These are phyloP conservation scores for Grus americana DNA, from an alignment of 2,113 vertebrate genomes.

Conservation along the genomic window DNA sequence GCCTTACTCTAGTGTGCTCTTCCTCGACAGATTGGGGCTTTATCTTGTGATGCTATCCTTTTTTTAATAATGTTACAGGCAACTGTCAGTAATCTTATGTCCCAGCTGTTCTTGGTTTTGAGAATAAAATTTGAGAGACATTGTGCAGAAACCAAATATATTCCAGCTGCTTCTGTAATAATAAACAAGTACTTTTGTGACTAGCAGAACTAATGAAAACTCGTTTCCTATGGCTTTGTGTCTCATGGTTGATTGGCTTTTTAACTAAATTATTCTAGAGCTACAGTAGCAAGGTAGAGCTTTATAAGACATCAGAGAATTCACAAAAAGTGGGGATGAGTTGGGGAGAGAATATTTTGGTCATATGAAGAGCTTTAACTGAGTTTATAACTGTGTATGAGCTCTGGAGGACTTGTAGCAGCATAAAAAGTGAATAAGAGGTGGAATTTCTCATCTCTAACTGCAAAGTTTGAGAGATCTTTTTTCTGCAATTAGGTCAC, in stretches of 20 bases:
- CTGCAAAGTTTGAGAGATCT: not conserved
- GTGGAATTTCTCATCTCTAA: not conserved
- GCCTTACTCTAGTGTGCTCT: not conserved
- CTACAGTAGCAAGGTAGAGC: not conserved
- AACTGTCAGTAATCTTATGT: conserved; percentile 2
- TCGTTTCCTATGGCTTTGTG: conserved; percentile 19
- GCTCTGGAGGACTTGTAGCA: not conserved
- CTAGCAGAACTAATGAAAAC: conserved; percentile 57
- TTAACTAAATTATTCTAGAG: conserved; percentile 32
- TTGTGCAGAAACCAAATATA: conserved; percentile 17
- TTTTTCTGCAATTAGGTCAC: not conserved
- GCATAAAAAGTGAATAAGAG: not conserved
- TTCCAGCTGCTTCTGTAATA: conserved; percentile 41
- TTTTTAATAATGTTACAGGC: not conserved
- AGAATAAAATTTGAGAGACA: not conserved
- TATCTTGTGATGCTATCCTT: not conserved
- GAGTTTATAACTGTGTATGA: not conserved
- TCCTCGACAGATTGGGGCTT: not conserved
- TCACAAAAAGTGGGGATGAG: not conserved
- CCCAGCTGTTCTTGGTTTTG: conserved; percentile 24
- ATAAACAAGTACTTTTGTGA: conserved; percentile 48
- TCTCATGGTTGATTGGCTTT: conserved; percentile 20
- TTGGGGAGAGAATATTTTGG: not conserved
- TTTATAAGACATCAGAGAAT: not conserved
- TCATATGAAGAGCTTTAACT: not conserved